These are phyloP conservation scores for Prenolepis imparis DNA, from an alignment of 2,888 invertebrate species.

Conservation along the genomic window DNA sequence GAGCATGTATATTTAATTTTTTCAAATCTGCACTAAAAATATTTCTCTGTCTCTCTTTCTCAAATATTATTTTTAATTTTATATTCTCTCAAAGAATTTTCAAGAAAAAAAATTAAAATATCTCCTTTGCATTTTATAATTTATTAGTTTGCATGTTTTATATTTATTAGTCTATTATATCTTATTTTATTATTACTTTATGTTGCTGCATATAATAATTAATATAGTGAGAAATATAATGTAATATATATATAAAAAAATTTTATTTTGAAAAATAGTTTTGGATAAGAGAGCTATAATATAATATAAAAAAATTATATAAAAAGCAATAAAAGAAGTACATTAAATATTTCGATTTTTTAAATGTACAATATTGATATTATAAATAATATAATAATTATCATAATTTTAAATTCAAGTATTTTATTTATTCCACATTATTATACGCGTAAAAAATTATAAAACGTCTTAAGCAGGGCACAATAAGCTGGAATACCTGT, in stretches of 20 bases:
- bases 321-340: not conserved
- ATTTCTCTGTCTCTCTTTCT: not conserved
- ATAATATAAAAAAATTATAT: not conserved
- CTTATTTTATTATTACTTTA: too few species aligned
- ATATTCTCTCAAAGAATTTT: not conserved
- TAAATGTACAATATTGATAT: not conserved
- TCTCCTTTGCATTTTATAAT: too few species aligned
- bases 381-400: not conserved
- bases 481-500: not conserved
- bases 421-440: not conserved
- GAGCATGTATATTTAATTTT: constrained; percentile 39
- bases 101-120: not conserved
- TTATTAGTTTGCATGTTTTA: too few species aligned
- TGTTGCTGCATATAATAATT: not conserved
- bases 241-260: not conserved
- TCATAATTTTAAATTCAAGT: not conserved
- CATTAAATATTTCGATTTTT: too few species aligned
- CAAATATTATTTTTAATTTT: not conserved
- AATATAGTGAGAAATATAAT: not conserved
- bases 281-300: not conserved
- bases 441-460: not conserved
- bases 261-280: not conserved
- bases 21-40: not conserved
- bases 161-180: too few species aligned
- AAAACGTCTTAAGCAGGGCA: not conserved